phyloP scores from a whole-genome alignment of 2,888 invertebrate species.

The Meiosimyza platycephala region DNA sequence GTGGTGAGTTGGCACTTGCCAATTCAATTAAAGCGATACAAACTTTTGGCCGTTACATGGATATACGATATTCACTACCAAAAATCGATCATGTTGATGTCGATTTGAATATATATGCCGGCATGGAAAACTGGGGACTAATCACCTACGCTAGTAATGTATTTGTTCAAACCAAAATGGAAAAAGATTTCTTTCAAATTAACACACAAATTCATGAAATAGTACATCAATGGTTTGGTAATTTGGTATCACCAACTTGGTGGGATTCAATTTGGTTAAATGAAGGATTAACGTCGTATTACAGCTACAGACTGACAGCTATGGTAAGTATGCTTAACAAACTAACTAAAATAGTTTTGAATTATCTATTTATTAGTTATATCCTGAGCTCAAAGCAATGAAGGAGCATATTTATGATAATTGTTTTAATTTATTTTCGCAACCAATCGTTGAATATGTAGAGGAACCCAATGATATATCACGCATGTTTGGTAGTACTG shows the following conservation, averaged over 20 bases:
- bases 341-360: no score
- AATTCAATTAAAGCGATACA: slow-evolving; percentile 56
- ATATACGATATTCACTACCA: slow-evolving; percentile 78
- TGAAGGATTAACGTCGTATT: slow-evolving; percentile 75
- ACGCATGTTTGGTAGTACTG: slow-evolving; percentile 71
- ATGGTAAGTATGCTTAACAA: slow-evolving; percentile 49
- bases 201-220: slow-evolving; percentile 72
- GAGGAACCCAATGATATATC: slow-evolving; percentile 60
- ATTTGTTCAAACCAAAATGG: slow-evolving; percentile 61
- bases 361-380: slow-evolving; percentile 55
- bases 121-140: slow-evolving; percentile 97
- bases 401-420: slow-evolving; percentile 71
- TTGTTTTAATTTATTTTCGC: slow-evolving; percentile 54
- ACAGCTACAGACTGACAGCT: slow-evolving; percentile 59
- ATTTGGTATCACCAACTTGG: slow-evolving; percentile 77
- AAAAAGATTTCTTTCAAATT: slow-evolving; percentile 58
- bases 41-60: slow-evolving; percentile 75
- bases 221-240: slow-evolving; percentile 85
- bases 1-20: slow-evolving; percentile 54
- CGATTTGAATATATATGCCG: slow-evolving; percentile 83
- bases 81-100: slow-evolving; percentile 91
- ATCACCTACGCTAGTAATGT: slow-evolving; percentile 73
- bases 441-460: slow-evolving; percentile 60
- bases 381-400: slow-evolving; percentile 74
- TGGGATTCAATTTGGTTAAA: slow-evolving; percentile 82